Conservation (phyloP, 2,797 vertebrate species). For the Corythornis leucogaster region DNA sequence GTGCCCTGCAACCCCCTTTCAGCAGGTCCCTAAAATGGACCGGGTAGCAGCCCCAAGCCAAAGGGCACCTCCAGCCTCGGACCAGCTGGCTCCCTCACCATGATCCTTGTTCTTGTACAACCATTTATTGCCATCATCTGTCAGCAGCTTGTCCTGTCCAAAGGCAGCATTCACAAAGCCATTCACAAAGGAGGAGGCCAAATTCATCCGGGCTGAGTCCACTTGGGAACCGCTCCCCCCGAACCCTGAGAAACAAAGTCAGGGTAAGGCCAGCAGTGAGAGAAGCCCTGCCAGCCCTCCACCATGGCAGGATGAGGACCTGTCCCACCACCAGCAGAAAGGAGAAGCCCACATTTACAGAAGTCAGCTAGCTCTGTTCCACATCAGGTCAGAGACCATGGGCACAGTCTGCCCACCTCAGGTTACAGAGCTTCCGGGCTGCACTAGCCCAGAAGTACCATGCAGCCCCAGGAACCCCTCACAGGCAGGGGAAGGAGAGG, state of each 20-base stretch:
- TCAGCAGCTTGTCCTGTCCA: slow-evolving; percentile 97
- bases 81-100: slow-evolving; percentile 74
- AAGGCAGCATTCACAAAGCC: slow-evolving; percentile 98
- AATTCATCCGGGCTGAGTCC: slow-evolving; percentile 97
- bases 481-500: rapidly evolving
- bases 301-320: rapidly evolving
- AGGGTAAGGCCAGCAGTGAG: background rate
- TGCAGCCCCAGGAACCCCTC: background rate
- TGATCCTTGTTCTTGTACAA: slow-evolving; percentile 99
- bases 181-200: slow-evolving; percentile 98
- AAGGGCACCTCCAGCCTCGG: background rate
- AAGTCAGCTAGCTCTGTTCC: background rate
- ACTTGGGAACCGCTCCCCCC: slow-evolving; percentile 97
- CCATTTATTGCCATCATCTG: slow-evolving; percentile 99
- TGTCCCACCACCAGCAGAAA: background rate
- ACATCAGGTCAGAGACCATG: rapidly evolving
- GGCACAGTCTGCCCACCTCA: background rate
- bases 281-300: background rate
- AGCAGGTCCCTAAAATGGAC: background rate
- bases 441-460: background rate
- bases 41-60: background rate
- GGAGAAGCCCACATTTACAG: background rate
- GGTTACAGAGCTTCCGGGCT: background rate
- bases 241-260: slow-evolving; percentile 81
- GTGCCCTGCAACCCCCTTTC: background rate